Evolutionary conservation across 2,888 invertebrate genomes (phyloP).

Genomic region (Andrena haemorrhoa): DNA sequence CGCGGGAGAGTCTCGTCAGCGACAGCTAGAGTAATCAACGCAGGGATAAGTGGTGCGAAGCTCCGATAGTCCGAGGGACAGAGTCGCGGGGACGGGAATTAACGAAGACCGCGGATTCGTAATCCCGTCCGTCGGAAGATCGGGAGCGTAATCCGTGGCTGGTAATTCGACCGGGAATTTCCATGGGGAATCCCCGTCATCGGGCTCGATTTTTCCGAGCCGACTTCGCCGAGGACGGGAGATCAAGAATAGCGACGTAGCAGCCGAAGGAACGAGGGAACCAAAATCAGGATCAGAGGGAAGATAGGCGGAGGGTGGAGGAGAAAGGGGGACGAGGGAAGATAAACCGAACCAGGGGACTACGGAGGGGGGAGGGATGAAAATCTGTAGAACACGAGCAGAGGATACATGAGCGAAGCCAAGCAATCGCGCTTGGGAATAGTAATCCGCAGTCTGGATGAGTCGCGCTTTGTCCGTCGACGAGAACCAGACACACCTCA

Average conservation of each 20-base stretch:
- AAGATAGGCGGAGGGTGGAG: background rate
- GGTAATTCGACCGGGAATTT: slow-evolving; percentile 37
- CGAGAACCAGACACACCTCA: slow-evolving; percentile 56
- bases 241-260: slow-evolving; percentile 31
- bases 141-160: slow-evolving; percentile 24
- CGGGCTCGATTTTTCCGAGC: slow-evolving; percentile 36
- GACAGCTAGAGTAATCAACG: background rate
- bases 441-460: slow-evolving; percentile 65
- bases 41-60: background rate
- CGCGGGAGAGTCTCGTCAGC: background rate
- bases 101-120: background rate
- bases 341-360: slow-evolving; percentile 25
- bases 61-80: background rate
- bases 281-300: slow-evolving; percentile 13
- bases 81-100: slow-evolving; percentile 17
- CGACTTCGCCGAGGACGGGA: slow-evolving; percentile 1
- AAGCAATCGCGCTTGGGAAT: slow-evolving; percentile 70
- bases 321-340: background rate
- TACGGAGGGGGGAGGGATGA: slow-evolving; percentile 4
- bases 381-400: slow-evolving; percentile 32
- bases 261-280: background rate
- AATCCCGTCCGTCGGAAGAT: slow-evolving; percentile 10
- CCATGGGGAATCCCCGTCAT: slow-evolving; percentile 35
- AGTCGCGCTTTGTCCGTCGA: slow-evolving; percentile 65
- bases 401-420: slow-evolving; percentile 48